Evolutionary conservation across 1,140 invertebrate species (phyloP).

Genomic region (Teleopsis dalmanni): DNA sequence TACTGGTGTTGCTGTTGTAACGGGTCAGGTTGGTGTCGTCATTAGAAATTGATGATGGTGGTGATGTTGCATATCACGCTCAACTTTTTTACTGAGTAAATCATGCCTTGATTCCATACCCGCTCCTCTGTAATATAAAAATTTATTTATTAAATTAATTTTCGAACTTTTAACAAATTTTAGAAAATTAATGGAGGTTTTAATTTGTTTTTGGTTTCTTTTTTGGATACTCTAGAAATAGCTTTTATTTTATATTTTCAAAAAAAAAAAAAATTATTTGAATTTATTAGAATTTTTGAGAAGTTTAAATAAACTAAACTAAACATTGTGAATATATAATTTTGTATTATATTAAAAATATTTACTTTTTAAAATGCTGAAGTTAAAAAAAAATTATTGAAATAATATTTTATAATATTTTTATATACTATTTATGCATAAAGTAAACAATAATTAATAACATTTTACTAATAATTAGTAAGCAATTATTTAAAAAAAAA

Average conservation of each 20-base stretch:
- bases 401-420: not conserved
- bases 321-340: not conserved
- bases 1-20: conserved; percentile 19
- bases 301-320: too few relatives aligned
- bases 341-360: not conserved
- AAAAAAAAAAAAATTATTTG: too few relatives aligned
- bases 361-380: not conserved
- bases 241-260: too few relatives aligned
- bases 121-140: conserved; percentile 36
- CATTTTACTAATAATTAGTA: too few relatives aligned
- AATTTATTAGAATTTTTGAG: too few relatives aligned
- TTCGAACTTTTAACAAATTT: not conserved
- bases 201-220: too few relatives aligned
- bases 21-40: conserved; percentile 44
- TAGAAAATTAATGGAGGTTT: not conserved
- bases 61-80: conserved; percentile 39
- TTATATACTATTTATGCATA: too few relatives aligned
- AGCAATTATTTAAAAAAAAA: too few relatives aligned
- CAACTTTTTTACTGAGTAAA: conserved; percentile 42
- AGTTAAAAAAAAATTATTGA: not conserved
- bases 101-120: conserved; percentile 46
- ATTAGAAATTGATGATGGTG: conserved; percentile 43
- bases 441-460: too few relatives aligned
- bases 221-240: too few relatives aligned
- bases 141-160: not conserved